Evolutionary conservation across 92 coral and sea anemone genomes (phyloP).

Genomic region (Paragorgia papillata): DNA sequence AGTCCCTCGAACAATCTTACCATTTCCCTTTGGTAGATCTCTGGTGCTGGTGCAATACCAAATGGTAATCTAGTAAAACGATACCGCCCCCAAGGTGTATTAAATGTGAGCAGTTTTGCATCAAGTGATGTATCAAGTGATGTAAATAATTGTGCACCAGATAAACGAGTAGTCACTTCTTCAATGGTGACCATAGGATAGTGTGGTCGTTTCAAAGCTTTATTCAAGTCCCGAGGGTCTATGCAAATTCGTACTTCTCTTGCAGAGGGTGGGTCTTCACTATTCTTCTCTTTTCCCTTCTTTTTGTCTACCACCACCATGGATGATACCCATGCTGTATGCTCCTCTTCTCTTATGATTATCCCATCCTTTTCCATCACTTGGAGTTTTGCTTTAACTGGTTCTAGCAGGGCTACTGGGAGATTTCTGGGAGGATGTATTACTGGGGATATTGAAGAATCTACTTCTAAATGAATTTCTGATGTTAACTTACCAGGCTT

Average conservation of each 20-base stretch:
- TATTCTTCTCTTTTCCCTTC: slow-evolving; percentile 33
- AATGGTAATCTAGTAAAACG: slow-evolving; percentile 55
- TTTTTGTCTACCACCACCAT: slow-evolving; percentile 55
- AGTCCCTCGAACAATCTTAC: slow-evolving; percentile 55
- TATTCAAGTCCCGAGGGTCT: slow-evolving; percentile 53
- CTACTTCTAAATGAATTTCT: slow-evolving; percentile 48
- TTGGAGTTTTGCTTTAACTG: slow-evolving; percentile 45
- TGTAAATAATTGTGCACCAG: slow-evolving; percentile 45
- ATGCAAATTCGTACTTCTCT: slow-evolving; percentile 40
- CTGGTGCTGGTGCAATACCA: slow-evolving; percentile 51
- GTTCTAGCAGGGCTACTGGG: slow-evolving; percentile 49
- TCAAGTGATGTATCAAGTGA: slow-evolving; percentile 54
- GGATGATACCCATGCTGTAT: slow-evolving; percentile 49
- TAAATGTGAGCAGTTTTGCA: slow-evolving; percentile 57
- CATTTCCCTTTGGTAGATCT: slow-evolving; percentile 65
- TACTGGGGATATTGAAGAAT: slow-evolving; percentile 32
- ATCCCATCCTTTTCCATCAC: slow-evolving; percentile 65
- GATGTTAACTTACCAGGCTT: slow-evolving; percentile 55
- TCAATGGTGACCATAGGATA: slow-evolving; percentile 50
- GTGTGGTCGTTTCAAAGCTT: slow-evolving; percentile 35
- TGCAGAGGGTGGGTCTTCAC: slow-evolving; percentile 27
- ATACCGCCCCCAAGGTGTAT: slow-evolving; percentile 59
- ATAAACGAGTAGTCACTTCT: slow-evolving; percentile 25
- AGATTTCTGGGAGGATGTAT: slow-evolving; percentile 59
- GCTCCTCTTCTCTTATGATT: slow-evolving; percentile 53